These are phyloP conservation scores for Conchocele bisecta DNA, from an alignment of 2,888 invertebrate genomes.

Conservation along the genomic window DNA sequence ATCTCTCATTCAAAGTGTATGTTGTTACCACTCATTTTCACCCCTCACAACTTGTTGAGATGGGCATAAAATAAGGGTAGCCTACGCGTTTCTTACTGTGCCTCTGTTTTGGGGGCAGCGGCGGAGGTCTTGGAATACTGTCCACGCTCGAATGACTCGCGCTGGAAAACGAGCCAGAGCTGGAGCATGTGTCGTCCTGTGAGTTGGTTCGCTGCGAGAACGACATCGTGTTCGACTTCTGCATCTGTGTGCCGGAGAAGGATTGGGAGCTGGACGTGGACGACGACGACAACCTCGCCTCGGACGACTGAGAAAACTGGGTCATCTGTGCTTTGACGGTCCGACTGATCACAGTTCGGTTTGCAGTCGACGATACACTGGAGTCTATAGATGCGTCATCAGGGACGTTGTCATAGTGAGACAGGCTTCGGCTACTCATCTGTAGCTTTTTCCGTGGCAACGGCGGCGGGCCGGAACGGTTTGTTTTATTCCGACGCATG, in stretches of 20 bases:
- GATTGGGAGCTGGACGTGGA: slow-evolving; percentile 68
- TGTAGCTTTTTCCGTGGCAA: slow-evolving; percentile 87
- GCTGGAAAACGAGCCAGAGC: slow-evolving; percentile 76
- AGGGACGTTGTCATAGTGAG: slow-evolving; percentile 88
- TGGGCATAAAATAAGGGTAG: too few relatives aligned
- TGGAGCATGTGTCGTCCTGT: slow-evolving; percentile 77
- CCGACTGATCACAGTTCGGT: slow-evolving; percentile 58
- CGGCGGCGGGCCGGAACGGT: slow-evolving; percentile 79
- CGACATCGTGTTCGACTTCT: slow-evolving; percentile 65
- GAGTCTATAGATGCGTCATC: slow-evolving; percentile 53
- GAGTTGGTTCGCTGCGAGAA: slow-evolving; percentile 70
- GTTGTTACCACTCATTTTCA: too few relatives aligned
- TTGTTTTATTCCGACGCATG: slow-evolving; percentile 37
- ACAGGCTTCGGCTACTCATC: slow-evolving; percentile 86
- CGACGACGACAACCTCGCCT: slow-evolving; percentile 67
- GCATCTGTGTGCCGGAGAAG: slow-evolving; percentile 65
- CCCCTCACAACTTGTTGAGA: too few relatives aligned
- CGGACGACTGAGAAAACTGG: slow-evolving; percentile 52
- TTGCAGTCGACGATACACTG: slow-evolving; percentile 43
- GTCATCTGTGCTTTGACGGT: slow-evolving; percentile 58
- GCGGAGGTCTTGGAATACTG: slow-evolving; percentile 86
- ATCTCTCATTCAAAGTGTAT: too few relatives aligned
- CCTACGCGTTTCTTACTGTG: too few relatives aligned
- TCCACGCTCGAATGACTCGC: slow-evolving; percentile 76
- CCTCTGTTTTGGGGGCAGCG: slow-evolving; percentile 95